phyloP scores from a whole-genome alignment of 2,797 vertebrate genomes.

The Cuculus canorus region DNA sequence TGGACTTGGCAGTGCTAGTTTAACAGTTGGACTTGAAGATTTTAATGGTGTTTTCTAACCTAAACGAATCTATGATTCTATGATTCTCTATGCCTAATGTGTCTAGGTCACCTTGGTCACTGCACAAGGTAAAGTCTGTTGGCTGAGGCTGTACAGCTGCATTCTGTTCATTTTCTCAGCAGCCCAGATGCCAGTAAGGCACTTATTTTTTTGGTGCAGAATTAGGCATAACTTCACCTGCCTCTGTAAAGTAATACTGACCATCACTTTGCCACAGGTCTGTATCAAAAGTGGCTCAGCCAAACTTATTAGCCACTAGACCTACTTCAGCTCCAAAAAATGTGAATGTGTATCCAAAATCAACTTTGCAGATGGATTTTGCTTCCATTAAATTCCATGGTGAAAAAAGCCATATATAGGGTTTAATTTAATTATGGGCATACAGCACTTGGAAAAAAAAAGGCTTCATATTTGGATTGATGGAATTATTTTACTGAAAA shows the following conservation, averaged over 20 bases:
- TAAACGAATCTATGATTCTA: too few relatives aligned
- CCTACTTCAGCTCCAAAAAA: conserved; percentile 47
- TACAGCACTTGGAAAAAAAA: conserved; percentile 50
- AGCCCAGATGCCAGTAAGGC: background rate
- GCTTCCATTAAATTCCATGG: conserved; percentile 39
- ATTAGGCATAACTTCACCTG: background rate
- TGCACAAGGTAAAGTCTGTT: background rate
- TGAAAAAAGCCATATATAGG: conserved; percentile 3
- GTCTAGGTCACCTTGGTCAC: background rate
- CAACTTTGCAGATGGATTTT: conserved; percentile 49
- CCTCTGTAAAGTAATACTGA: background rate
- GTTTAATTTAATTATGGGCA: conserved; percentile 73
- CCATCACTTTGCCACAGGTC: background rate
- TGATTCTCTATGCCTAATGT: background rate
- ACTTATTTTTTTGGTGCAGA: background rate
- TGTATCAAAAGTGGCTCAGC: background rate
- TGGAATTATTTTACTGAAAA: conserved; percentile 82
- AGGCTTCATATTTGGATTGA: conserved; percentile 80
- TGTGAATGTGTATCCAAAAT: conserved; percentile 37
- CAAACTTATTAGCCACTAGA: conserved; percentile 4
- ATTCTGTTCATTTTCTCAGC: background rate
- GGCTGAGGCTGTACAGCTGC: background rate
- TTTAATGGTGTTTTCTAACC: too few relatives aligned
- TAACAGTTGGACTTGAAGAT: too few relatives aligned
- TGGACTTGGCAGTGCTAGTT: too few relatives aligned